These are phyloP conservation scores for Oncorhynchus tshawytscha DNA, from an alignment of 2,113 vertebrate species.

Conservation along the genomic window DNA sequence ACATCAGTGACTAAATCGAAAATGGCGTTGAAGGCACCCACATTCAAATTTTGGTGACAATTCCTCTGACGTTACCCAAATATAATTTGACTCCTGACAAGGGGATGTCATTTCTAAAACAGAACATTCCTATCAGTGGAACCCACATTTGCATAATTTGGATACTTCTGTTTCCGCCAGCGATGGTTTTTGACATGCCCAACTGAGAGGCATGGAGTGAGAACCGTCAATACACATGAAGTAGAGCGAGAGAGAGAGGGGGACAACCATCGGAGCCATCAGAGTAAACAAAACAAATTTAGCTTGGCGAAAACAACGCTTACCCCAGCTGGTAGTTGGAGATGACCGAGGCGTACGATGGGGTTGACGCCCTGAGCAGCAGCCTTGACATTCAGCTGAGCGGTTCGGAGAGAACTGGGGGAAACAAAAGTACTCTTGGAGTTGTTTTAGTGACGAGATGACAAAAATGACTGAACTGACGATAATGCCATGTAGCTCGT, in stretches of 20 bases:
- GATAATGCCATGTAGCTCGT: conserved; percentile 83
- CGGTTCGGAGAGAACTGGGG: conserved; percentile 49
- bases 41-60: conserved; percentile 92
- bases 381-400: conserved; percentile 57
- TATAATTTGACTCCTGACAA: conserved; percentile 97
- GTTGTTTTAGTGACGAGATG: conserved; percentile 62
- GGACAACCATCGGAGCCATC: conserved; percentile 77
- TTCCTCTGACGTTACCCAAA: conserved; percentile 92
- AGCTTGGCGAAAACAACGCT: conserved; percentile 67
- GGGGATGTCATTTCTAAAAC: conserved; percentile 91
- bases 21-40: conserved; percentile 79
- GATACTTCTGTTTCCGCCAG: conserved; percentile 88
- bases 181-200: conserved; percentile 85
- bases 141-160: conserved; percentile 91
- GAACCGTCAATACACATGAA: conserved; percentile 81
- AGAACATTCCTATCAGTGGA: conserved; percentile 90
- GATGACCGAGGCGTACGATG: conserved; percentile 58
- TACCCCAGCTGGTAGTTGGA: conserved; percentile 68
- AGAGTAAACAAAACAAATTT: conserved; percentile 78
- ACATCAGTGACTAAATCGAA: conserved; percentile 82
- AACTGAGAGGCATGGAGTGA: conserved; percentile 75
- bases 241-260: conserved; percentile 39
- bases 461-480: conserved; percentile 76
- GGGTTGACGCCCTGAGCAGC: conserved; percentile 63
- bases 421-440: conserved; percentile 64